These are phyloP conservation scores for Poeciliopsis presidionis DNA, from an alignment of 2,797 vertebrate genomes.

Conservation along the genomic window DNA sequence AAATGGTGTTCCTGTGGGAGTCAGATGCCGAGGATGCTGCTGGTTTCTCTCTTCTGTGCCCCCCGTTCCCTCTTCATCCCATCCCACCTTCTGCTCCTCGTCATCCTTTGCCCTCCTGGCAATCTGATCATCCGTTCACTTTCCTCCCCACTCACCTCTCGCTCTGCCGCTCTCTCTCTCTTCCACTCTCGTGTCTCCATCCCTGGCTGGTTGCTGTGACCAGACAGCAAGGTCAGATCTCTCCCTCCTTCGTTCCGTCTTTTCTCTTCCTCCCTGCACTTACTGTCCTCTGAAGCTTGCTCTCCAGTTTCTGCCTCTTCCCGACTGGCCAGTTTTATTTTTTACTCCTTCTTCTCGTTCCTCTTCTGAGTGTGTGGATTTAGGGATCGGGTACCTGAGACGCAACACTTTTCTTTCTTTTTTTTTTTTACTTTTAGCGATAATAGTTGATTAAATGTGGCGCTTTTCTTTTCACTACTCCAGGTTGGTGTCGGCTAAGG, in stretches of 20 bases:
- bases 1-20: slow-evolving; percentile 65
- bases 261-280: slow-evolving; percentile 59
- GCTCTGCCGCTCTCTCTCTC: slow-evolving; percentile 46
- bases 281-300: slow-evolving; percentile 63
- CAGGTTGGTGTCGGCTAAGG: no score
- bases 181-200: slow-evolving; percentile 65
- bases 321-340: slow-evolving; percentile 57
- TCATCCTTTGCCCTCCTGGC: slow-evolving; percentile 69
- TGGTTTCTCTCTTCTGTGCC: slow-evolving; percentile 31
- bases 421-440: no score
- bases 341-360: slow-evolving; percentile 49
- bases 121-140: slow-evolving; percentile 74
- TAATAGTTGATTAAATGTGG: background rate
- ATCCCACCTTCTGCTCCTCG: slow-evolving; percentile 34
- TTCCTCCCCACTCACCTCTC: slow-evolving; percentile 38
- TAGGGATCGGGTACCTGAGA: background rate
- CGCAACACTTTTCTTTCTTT: background rate
- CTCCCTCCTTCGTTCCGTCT: slow-evolving; percentile 42
- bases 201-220: slow-evolving; percentile 63
- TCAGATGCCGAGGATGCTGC: slow-evolving; percentile 64
- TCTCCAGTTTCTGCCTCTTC: slow-evolving; percentile 67
- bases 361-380: slow-evolving; percentile 24
- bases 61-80: background rate
- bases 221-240: slow-evolving; percentile 81
- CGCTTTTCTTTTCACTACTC: background rate